Evolutionary conservation across 92 coral and sea anemone species (phyloP).

Genomic region (Anthopleura xanthogrammica): DNA sequence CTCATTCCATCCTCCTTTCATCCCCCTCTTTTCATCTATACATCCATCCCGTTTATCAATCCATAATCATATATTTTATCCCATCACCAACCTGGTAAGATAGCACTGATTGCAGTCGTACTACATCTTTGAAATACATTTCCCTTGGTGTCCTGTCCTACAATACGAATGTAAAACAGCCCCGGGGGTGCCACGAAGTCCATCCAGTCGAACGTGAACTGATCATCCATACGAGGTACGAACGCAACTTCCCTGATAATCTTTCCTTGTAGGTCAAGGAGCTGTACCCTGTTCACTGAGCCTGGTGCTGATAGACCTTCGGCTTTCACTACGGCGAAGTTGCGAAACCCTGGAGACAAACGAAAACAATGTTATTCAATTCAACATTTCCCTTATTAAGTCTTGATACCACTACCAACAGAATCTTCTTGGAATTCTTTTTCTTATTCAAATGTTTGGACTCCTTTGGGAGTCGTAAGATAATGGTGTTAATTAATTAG

Average conservation of each 20-base stretch:
- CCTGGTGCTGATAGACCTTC: constrained; percentile 60
- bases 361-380: not conserved
- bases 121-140: constrained; percentile 67
- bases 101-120: constrained; percentile 80
- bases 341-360: constrained; percentile 56
- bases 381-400: not conserved
- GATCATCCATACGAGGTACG: constrained; percentile 39
- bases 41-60: no score
- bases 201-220: constrained; percentile 70
- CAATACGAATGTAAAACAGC: constrained; percentile 67
- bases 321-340: constrained; percentile 57
- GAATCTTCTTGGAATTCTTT: no score
- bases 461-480: no score
- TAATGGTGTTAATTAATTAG: no score
- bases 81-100: constrained; percentile 64
- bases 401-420: no score
- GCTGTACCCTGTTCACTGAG: constrained; percentile 43
- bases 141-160: constrained; percentile 58
- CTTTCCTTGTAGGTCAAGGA: constrained; percentile 62
- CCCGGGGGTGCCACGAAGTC: constrained; percentile 71
- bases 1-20: no score
- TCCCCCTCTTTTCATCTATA: no score
- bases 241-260: constrained; percentile 50
- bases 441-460: no score
- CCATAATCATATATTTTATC: no score